A percentile compares a stretch with the other conserved stretches of the same genome.
Evolutionary conservation across 2,888 invertebrate species (phyloP).

Genomic region (Microplitis deprimator): DNA sequence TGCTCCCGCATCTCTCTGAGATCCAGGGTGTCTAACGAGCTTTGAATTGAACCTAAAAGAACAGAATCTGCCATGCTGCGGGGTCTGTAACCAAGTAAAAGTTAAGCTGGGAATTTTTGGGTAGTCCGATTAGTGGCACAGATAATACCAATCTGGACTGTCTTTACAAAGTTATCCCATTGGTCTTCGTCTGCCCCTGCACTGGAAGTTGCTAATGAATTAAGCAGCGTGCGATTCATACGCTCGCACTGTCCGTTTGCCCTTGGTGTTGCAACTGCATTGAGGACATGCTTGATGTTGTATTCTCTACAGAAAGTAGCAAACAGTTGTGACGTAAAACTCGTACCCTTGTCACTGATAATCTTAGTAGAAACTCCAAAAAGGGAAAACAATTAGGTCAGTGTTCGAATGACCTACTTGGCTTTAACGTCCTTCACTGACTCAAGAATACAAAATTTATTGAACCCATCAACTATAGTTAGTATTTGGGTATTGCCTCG

Average conservation of each 20-base stretch:
- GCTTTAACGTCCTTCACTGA: conserved; percentile 59
- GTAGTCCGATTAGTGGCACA: conserved; percentile 36
- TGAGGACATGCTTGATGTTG: conserved; percentile 55
- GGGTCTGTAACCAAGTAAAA: conserved; percentile 48
- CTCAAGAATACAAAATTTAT: conserved; percentile 62
- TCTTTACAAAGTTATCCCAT: conserved; percentile 55
- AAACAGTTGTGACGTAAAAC: conserved; percentile 63
- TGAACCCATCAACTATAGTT: conserved; percentile 65
- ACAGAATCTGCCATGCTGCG: conserved; percentile 36
- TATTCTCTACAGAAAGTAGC: conserved; percentile 58
- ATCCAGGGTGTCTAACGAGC: conserved; percentile 7
- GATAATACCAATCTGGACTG: conserved; percentile 54
- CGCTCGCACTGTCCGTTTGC: conserved; percentile 65
- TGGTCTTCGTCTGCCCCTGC: conserved; percentile 45
- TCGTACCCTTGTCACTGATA: conserved; percentile 66
- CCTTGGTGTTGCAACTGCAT: conserved; percentile 59
- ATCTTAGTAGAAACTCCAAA: conserved; percentile 59
- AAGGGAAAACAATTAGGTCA: conserved; percentile 55
- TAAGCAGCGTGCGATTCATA: conserved; percentile 58
- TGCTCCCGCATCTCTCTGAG: conserved; percentile 37
- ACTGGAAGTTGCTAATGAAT: conserved; percentile 53
- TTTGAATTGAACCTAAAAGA: conserved; percentile 5
- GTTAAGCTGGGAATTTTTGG: conserved; percentile 33
- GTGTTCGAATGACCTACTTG: conserved; percentile 53
- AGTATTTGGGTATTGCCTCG: conserved; percentile 62